Evolutionary conservation across 2,113 vertebrate species (phyloP).

Genomic region (Furnarius figulus): DNA sequence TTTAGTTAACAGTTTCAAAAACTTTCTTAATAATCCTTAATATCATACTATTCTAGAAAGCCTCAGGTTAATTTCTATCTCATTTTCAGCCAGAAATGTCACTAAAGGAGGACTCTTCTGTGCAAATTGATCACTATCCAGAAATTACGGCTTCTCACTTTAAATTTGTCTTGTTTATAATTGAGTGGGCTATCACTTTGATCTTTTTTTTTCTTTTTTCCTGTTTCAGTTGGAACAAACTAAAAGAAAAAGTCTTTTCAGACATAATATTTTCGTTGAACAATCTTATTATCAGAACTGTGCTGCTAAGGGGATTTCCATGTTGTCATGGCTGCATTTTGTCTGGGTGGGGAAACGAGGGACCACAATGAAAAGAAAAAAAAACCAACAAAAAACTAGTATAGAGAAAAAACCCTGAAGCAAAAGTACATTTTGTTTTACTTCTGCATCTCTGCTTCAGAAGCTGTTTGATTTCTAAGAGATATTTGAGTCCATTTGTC

Average conservation of each 20-base stretch:
- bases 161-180: slow-evolving; percentile 62
- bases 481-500: background rate
- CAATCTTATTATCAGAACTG: slow-evolving; percentile 45
- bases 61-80: background rate
- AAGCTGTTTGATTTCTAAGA: background rate
- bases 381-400: background rate
- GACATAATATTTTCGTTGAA: slow-evolving; percentile 61
- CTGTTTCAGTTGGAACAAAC: slow-evolving; percentile 33
- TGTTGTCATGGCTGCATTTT: slow-evolving; percentile 47
- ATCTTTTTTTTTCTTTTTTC: slow-evolving; percentile 41
- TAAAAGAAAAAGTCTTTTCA: slow-evolving; percentile 38
- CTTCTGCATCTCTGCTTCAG: background rate
- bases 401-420: background rate
- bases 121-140: background rate
- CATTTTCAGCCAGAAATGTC: background rate
- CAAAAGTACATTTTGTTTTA: slow-evolving; percentile 43
- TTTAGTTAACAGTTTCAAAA: background rate
- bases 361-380: slow-evolving; percentile 40
- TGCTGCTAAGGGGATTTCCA: slow-evolving; percentile 59
- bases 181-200: slow-evolving; percentile 59
- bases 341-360: slow-evolving; percentile 26
- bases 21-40: background rate
- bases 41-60: background rate
- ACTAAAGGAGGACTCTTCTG: background rate
- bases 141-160: slow-evolving; percentile 34